phyloP scores from a whole-genome alignment of 2,113 vertebrate genomes.

The Hippocampus barbouri region DNA sequence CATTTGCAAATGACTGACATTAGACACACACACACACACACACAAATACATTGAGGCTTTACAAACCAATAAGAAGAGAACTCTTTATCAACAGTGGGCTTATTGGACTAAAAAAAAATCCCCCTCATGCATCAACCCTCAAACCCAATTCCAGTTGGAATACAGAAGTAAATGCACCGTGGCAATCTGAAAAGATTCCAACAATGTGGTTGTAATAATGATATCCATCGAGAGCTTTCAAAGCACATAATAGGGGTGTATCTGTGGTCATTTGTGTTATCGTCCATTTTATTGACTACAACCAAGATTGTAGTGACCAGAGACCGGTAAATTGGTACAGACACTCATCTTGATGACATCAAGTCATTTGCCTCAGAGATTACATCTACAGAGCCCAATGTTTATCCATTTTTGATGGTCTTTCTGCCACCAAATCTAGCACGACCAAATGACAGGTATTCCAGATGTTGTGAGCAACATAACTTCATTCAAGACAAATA shows the following conservation, averaged over 20 bases:
- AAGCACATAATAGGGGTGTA: constrained; percentile 24
- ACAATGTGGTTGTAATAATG: constrained; percentile 40
- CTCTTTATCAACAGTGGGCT: constrained; percentile 27
- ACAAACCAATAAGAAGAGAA: constrained; percentile 16
- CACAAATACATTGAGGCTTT: constrained; percentile 28
- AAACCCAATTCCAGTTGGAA: constrained; percentile 5
- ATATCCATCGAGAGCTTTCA: constrained; percentile 37
- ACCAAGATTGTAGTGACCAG: constrained; percentile 28
- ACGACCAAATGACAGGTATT: not conserved
- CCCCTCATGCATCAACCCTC: constrained; percentile 10
- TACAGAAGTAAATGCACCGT: constrained; percentile 1
- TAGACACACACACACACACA: constrained; percentile 28
- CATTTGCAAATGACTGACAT: constrained; percentile 45
- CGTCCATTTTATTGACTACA: constrained; percentile 32
- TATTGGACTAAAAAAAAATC: constrained; percentile 16
- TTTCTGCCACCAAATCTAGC: not conserved
- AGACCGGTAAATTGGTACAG: constrained; percentile 29
- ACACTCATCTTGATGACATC: constrained; percentile 31
- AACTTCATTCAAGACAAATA: not conserved
- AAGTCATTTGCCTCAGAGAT: constrained; percentile 37
- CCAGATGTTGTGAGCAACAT: not conserved
- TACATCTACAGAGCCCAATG: constrained; percentile 17
- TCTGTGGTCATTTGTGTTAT: constrained; percentile 33
- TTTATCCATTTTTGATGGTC: constrained; percentile 29
- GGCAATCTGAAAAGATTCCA: constrained; percentile 30